Conservation (phyloP, 2,797 vertebrate species). For the Eulemur albifrons region DNA sequence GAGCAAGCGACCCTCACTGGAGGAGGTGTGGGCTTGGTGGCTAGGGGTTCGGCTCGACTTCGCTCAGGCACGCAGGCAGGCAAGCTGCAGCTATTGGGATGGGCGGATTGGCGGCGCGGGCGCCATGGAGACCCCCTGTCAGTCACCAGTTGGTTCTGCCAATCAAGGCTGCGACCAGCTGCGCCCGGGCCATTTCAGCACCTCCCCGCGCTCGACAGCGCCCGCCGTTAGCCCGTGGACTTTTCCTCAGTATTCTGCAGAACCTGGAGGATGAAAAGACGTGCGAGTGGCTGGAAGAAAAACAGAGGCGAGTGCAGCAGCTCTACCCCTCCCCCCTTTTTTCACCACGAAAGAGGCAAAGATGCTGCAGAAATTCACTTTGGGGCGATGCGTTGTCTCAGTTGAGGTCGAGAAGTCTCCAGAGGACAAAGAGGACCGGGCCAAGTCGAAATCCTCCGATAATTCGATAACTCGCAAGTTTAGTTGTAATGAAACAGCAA, state of each 20-base stretch:
- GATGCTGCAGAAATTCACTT: slow-evolving; percentile 50
- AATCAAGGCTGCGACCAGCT: slow-evolving; percentile 88
- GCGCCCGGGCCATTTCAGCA: slow-evolving; percentile 84
- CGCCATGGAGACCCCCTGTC: slow-evolving; percentile 94
- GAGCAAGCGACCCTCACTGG: background rate
- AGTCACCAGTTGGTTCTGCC: slow-evolving; percentile 94
- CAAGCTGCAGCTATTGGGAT: slow-evolving; percentile 90
- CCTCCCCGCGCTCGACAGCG: slow-evolving; percentile 88
- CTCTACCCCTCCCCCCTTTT: background rate
- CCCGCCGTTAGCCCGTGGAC: slow-evolving; percentile 51
- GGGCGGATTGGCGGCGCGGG: slow-evolving; percentile 93
- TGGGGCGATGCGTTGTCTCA: background rate
- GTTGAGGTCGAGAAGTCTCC: slow-evolving; percentile 51
- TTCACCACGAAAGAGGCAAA: background rate
- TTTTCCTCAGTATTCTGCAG: slow-evolving; percentile 3
- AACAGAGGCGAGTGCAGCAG: background rate
- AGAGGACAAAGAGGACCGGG: slow-evolving; percentile 54
- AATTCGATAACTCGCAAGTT: slow-evolving; percentile 29
- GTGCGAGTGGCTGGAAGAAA: background rate
- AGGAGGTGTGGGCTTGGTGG: background rate
- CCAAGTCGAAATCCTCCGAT: slow-evolving; percentile 37
- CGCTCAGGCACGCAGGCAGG: slow-evolving; percentile 44
- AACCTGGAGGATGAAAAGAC: slow-evolving; percentile 18
- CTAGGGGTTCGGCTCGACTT: background rate
- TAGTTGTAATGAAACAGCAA: slow-evolving; percentile 24